Evolutionary conservation across 2,113 vertebrate species (phyloP), one percentile per base, ranked within the genome.

Genomic region (Ancistrus triradiatus): DNA sequence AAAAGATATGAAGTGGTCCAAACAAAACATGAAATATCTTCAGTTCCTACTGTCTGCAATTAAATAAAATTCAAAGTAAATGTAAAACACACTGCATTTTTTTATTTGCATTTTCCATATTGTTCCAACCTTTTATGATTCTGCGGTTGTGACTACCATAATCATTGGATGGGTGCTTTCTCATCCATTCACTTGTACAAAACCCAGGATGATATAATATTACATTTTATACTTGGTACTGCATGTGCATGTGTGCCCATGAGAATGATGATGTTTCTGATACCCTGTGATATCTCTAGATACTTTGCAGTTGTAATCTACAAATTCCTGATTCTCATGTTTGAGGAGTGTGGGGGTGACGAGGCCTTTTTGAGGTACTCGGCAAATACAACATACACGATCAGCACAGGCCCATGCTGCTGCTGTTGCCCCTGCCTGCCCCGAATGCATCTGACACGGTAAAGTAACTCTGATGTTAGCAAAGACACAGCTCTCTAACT

Each of bases 261-360:
- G 14, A 19, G 19, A 22, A 38, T 21, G 10, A 14, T 5, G 1
- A 44, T 19, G 10, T 24, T 14, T 18, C 5, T 31, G 11, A 22
- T 25, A 6, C 19, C 4, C 11, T 55, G 27, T 56, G 14, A 40
- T 63, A 7, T 44, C 44, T 59, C 18, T 49, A 91, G 88, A 59
- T 93, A 94, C 79, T 92, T 93, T 77, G 86, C 91, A 27, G 63
- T 90, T 3, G 88, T 91, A 73, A 90, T 93, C 74, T 91, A 90
- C 79, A 91, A 93, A 79, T 90, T 91, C 83, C 81, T 91, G 74
- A 61, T 88, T 47, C 74, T 94, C 87, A 89, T 95, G 89, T 62
- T 91, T 49, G 90, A 89, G 69, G 91, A 95, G 78, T 80, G 89
- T 0, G 89, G 88, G 2, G 90, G 91, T 3, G 87, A 92, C 3